These are phyloP conservation scores for Loriculus beryllinus DNA, from an alignment of 2,797 vertebrate species.

Conservation along the genomic window DNA sequence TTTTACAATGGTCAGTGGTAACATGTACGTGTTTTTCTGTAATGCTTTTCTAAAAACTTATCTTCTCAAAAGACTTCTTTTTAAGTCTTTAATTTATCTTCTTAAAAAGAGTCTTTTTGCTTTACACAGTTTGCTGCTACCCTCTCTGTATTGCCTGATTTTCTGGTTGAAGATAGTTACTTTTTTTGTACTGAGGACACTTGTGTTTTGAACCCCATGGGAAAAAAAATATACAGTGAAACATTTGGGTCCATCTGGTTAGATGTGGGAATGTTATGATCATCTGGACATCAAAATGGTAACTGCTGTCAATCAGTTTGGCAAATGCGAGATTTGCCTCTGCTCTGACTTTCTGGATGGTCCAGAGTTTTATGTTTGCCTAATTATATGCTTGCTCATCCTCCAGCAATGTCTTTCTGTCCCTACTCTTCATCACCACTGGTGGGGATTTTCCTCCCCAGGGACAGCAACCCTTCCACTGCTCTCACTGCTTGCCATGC, in stretches of 20 bases:
- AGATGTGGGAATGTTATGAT: background rate
- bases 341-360: background rate
- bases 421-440: background rate
- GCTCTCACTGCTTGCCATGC: background rate
- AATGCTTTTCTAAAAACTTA: background rate
- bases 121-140: background rate
- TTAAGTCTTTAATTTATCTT: background rate
- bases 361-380: background rate
- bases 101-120: background rate
- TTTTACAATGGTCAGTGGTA: background rate
- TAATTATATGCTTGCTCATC: background rate
- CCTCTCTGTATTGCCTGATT: background rate
- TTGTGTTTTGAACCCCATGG: background rate
- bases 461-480: rapidly evolving
- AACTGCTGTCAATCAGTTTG: background rate
- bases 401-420: background rate
- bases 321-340: background rate
- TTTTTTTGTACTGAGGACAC: background rate
- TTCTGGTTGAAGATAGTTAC: background rate
- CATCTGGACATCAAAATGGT: background rate
- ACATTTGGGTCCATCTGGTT: constrained; percentile 52
- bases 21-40: background rate
- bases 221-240: background rate
- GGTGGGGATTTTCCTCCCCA: background rate
- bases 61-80: background rate